Evolutionary conservation across 2,113 vertebrate species (phyloP).

Genomic region (Nyctereutes procyonoides): DNA sequence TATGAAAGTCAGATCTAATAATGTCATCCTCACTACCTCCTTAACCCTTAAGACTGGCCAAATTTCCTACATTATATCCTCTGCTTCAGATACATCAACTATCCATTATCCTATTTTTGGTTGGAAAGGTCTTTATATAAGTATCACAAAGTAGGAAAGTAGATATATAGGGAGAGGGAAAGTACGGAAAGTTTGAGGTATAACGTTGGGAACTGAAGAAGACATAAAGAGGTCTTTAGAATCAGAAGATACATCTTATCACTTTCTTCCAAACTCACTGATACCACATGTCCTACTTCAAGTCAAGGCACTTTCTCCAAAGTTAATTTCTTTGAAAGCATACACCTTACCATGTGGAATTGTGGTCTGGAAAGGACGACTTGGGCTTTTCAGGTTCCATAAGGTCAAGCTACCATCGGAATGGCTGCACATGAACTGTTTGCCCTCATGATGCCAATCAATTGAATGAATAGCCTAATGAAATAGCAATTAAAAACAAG

Average conservation of each 20-base stretch:
- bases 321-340: slow-evolving; percentile 67
- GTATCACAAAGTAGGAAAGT: background rate
- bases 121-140: background rate
- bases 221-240: background rate
- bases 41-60: background rate
- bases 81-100: slow-evolving; percentile 1
- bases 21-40: background rate
- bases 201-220: background rate
- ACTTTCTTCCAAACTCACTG: slow-evolving; percentile 28
- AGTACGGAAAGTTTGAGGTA: background rate
- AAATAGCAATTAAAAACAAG: slow-evolving; percentile 74
- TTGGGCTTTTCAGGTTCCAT: slow-evolving; percentile 97
- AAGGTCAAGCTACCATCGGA: slow-evolving; percentile 98
- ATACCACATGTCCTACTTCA: background rate
- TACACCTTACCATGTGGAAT: slow-evolving; percentile 95
- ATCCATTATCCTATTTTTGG: background rate
- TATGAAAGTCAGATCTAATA: slow-evolving; percentile 39
- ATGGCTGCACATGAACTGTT: slow-evolving; percentile 99
- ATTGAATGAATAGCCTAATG: slow-evolving; percentile 97
- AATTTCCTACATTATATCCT: slow-evolving; percentile 14
- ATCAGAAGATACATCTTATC: background rate
- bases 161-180: background rate
- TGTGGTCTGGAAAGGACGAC: slow-evolving; percentile 96
- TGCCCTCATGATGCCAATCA: slow-evolving; percentile 98
- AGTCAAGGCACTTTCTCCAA: slow-evolving; percentile 4